Conservation (phyloP, 2,888 invertebrate genomes). For the Ariolimax columbianus region DNA sequence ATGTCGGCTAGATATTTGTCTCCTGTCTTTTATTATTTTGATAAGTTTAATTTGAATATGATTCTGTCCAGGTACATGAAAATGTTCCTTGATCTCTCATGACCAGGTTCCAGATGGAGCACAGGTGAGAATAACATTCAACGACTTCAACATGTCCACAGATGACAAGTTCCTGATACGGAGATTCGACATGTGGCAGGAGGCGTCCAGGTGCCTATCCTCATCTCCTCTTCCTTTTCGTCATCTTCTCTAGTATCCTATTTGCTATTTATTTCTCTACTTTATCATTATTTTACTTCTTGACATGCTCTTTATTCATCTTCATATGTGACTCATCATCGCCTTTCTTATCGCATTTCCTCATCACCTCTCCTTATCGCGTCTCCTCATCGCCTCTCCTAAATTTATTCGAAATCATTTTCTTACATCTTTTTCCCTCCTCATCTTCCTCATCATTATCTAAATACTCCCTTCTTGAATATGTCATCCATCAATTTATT, state of each 20-base stretch:
- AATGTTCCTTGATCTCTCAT: not conserved
- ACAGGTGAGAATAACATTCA: not conserved
- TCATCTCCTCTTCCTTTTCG: not conserved
- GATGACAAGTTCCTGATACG: constrained; percentile 1
- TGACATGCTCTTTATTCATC: not conserved
- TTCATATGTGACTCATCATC: not conserved
- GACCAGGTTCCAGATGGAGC: not conserved
- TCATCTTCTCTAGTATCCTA: not conserved
- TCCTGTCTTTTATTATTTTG: too few species aligned
- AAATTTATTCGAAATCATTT: too few species aligned
- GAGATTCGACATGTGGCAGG: not conserved
- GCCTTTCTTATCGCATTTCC: not conserved
- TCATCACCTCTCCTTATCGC: not conserved
- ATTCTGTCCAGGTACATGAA: not conserved
- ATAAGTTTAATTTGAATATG: not conserved
- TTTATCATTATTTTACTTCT: not conserved
- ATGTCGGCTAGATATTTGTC: not conserved
- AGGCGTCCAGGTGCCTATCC: not conserved
- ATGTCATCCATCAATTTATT: too few species aligned
- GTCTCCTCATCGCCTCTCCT: not conserved
- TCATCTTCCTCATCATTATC: too few species aligned
- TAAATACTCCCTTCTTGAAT: too few species aligned
- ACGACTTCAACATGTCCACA: not conserved
- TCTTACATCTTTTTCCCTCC: too few species aligned
- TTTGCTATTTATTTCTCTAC: not conserved